Percentiles rank a stretch among this genome's conserved stretches.
Conservation (phyloP, 2,888 invertebrate species). For the Sympetrum striolatum region DNA sequence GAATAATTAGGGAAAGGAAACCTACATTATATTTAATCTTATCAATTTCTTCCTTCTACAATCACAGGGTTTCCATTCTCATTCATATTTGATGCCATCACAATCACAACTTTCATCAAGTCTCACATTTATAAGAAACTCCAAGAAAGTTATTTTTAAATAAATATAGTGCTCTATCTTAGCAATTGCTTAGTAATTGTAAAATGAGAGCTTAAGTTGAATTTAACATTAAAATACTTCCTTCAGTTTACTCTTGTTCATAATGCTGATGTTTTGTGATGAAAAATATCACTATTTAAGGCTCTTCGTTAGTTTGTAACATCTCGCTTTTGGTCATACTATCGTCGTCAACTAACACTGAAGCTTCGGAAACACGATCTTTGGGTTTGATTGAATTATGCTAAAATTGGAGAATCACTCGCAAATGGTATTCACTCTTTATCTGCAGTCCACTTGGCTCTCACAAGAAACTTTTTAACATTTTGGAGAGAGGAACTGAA, state of each 20-base stretch:
- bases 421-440: not conserved
- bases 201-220: too few species aligned
- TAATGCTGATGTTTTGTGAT: not conserved
- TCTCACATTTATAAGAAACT: too few species aligned
- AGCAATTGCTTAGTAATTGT: not conserved
- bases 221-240: not conserved
- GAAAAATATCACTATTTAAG: not conserved
- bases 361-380: not conserved
- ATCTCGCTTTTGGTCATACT: not conserved
- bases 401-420: not conserved
- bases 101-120: too few species aligned
- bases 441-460: not conserved
- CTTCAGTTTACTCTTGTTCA: not conserved
- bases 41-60: not conserved
- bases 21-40: not conserved
- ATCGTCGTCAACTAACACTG: not conserved
- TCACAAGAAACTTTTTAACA: not conserved
- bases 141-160: too few species aligned
- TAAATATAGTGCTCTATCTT: not conserved
- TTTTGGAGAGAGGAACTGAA: not conserved
- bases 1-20: not conserved
- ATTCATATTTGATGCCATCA: too few species aligned
- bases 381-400: not conserved
- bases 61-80: not conserved
- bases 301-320: not conserved